Conservation (phyloP, 1,140 invertebrate genomes). For the Tetragnatha versicolor region DNA sequence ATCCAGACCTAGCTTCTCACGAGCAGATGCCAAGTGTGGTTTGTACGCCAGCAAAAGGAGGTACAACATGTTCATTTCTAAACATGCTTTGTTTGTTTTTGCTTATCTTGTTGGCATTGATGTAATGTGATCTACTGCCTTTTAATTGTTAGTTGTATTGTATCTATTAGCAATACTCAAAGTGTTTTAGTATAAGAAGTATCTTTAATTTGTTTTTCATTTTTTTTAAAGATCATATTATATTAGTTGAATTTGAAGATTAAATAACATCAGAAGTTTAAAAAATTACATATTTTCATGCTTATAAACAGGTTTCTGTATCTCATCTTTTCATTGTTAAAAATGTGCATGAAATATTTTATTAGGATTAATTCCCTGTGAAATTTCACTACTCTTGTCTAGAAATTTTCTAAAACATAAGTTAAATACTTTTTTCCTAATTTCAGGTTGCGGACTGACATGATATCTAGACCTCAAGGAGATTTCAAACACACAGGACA, state of each 20-base stretch:
- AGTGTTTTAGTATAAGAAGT: too few species aligned
- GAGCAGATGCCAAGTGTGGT: constrained; percentile 28
- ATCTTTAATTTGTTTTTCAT: too few species aligned
- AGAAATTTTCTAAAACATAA: too few species aligned
- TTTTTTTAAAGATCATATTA: too few species aligned
- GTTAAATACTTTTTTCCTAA: neutral
- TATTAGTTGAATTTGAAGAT: too few species aligned
- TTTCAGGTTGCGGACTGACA: constrained; percentile 75
- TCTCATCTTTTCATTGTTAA: neutral
- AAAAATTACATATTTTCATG: neutral
- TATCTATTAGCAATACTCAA: too few species aligned
- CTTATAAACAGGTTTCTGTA: neutral
- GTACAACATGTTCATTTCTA: constrained; percentile 57
- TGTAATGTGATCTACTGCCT: neutral
- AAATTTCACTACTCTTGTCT: too few species aligned
- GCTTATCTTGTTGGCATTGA: neutral
- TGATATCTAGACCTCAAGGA: constrained; percentile 96
- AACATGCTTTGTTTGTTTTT: neutral
- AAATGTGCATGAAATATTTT: too few species aligned
- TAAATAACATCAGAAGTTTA: neutral
- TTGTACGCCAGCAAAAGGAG: constrained; percentile 65
- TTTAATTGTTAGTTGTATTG: too few species aligned
- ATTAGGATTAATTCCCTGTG: too few species aligned
- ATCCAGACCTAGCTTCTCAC: constrained; percentile 68
- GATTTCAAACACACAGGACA: constrained; percentile 97